phyloP scores from a whole-genome alignment of 2,888 invertebrate genomes.

The Diadegma fenestrale region DNA sequence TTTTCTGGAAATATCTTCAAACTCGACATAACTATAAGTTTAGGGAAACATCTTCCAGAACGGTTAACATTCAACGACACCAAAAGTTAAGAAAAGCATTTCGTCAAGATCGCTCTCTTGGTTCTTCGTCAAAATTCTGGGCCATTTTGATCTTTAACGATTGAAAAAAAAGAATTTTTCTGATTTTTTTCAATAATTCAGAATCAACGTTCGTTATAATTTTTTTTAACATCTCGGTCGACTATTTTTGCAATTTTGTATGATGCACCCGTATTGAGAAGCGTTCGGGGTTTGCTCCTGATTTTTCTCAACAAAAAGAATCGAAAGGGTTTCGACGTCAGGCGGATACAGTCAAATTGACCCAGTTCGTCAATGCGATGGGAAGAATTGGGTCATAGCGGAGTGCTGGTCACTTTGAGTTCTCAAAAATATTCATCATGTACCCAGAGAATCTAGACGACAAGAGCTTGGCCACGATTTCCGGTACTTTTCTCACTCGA shows the following conservation, averaged over 20 bases:
- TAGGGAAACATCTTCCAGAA: not conserved
- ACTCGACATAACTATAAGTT: not conserved
- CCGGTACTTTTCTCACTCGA: not conserved
- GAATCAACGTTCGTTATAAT: not conserved
- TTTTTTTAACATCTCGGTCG: not conserved
- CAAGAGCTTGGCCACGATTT: not conserved
- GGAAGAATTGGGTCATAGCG: no score
- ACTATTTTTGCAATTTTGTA: not conserved
- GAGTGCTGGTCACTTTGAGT: no score
- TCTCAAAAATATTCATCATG: no score
- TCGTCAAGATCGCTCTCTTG: not conserved
- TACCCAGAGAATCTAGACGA: no score
- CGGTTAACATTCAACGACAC: not conserved
- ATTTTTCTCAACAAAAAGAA: no score
- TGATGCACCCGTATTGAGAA: not conserved
- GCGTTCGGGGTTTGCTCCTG: no score
- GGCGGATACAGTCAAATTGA: not conserved
- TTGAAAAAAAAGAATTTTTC: not conserved
- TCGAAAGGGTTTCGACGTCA: no score
- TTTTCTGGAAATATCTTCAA: not conserved
- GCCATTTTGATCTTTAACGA: not conserved
- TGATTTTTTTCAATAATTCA: not conserved
- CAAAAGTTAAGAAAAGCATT: not conserved
- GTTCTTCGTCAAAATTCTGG: not conserved
- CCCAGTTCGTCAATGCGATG: not conserved